A percentile compares a stretch with the other conserved stretches of the same genome.
Evolutionary conservation across 2,888 invertebrate genomes (phyloP).

Genomic region (Rotaria magnacalcarata): DNA sequence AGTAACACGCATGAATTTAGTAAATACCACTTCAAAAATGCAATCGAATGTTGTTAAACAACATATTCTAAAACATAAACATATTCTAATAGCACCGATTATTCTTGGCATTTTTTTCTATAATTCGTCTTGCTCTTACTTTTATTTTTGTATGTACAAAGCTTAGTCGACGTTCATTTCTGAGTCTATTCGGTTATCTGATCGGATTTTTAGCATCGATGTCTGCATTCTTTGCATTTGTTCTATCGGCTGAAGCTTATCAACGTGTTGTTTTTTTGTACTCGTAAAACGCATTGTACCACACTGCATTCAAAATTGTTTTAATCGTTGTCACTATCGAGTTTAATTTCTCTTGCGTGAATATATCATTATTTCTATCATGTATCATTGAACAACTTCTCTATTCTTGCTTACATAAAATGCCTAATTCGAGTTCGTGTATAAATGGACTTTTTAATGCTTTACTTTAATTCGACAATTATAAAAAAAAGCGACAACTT

Average conservation of each 20-base stretch:
- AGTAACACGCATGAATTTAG: too few relatives aligned
- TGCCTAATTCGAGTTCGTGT: too few relatives aligned
- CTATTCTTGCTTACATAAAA: too few relatives aligned
- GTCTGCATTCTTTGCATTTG: not conserved
- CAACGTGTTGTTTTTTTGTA: not conserved
- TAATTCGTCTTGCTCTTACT: not conserved
- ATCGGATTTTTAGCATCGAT: slow-evolving; percentile 3
- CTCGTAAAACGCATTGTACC: not conserved
- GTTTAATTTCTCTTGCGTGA: not conserved
- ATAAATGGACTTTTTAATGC: too few relatives aligned
- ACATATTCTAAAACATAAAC: not conserved
- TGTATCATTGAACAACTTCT: too few relatives aligned
- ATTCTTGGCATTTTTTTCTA: not conserved
- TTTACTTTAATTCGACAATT: too few relatives aligned
- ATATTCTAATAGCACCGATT: not conserved
- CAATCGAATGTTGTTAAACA: not conserved
- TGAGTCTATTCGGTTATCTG: not conserved
- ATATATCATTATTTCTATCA: too few relatives aligned
- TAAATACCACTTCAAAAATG: too few relatives aligned
- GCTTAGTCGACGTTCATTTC: not conserved
- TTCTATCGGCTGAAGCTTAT: not conserved
- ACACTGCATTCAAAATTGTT: not conserved
- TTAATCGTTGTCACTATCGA: not conserved
- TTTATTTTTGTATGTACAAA: slow-evolving; percentile 1
- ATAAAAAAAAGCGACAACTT: too few relatives aligned